phyloP scores from a whole-genome alignment of 2,888 invertebrate species.

The Cheilosia scutellata region DNA sequence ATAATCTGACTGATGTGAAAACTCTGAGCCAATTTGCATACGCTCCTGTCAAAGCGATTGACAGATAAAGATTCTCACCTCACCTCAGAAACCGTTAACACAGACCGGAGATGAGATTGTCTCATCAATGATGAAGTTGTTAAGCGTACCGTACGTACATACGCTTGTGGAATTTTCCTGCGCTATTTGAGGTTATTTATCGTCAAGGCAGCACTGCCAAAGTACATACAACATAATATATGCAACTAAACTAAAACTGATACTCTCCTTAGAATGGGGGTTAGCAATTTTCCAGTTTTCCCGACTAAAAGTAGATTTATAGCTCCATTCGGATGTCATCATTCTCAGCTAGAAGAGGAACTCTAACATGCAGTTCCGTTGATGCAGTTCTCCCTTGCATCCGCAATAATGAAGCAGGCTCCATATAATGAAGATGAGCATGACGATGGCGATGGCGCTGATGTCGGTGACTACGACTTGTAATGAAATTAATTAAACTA shows the following conservation, averaged over 20 bases:
- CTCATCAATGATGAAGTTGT: too few relatives aligned
- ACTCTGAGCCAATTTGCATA: slow-evolving; percentile 54
- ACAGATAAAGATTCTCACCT: neutral
- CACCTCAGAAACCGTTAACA: neutral
- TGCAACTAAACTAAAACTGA: slow-evolving; percentile 19
- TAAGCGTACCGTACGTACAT: slow-evolving; percentile 1
- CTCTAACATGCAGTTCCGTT: slow-evolving; percentile 24
- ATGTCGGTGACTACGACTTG: slow-evolving; percentile 39
- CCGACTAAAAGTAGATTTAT: slow-evolving; percentile 55
- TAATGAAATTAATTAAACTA: slow-evolving; percentile 72
- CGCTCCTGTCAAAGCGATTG: slow-evolving; percentile 48
- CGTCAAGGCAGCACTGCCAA: slow-evolving; percentile 32
- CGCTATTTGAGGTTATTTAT: slow-evolving; percentile 50
- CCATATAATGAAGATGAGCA: neutral
- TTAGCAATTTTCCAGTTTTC: slow-evolving; percentile 18
- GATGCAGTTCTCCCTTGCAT: slow-evolving; percentile 34
- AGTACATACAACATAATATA: neutral
- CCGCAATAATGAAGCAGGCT: slow-evolving; percentile 25
- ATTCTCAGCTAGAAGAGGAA: neutral
- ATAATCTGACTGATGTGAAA: slow-evolving; percentile 1
- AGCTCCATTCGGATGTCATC: slow-evolving; percentile 51
- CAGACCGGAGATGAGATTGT: slow-evolving; percentile 50
- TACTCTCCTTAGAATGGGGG: slow-evolving; percentile 1
- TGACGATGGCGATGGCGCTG: slow-evolving; percentile 43
- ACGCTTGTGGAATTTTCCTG: slow-evolving; percentile 27